Evolutionary conservation across 2,888 invertebrate genomes (phyloP).

Genomic region (Euzophera pinguis): DNA sequence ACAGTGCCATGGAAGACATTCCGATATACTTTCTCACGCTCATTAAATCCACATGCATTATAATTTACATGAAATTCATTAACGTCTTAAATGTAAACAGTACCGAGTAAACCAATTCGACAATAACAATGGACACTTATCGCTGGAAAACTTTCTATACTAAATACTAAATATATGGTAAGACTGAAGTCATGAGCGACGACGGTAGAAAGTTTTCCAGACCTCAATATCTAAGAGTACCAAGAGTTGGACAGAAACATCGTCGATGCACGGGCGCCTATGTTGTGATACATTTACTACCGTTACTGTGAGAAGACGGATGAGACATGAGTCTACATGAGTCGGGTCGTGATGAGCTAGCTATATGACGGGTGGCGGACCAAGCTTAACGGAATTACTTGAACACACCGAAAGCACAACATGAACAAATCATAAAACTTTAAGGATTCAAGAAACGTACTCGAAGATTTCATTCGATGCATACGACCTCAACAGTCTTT

Average conservation of each 20-base stretch:
- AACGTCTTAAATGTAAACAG: slow-evolving; percentile 49
- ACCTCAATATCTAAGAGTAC: slow-evolving; percentile 42
- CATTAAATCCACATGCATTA: slow-evolving; percentile 27
- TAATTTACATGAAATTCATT: slow-evolving; percentile 26
- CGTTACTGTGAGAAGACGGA: slow-evolving; percentile 67
- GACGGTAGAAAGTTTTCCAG: slow-evolving; percentile 72
- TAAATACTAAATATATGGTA: slow-evolving; percentile 51
- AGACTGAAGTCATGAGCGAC: slow-evolving; percentile 44
- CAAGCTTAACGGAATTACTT: slow-evolving; percentile 59
- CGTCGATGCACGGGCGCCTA: slow-evolving; percentile 73
- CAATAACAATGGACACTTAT: slow-evolving; percentile 34
- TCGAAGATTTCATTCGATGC: slow-evolving; percentile 65
- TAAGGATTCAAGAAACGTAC: slow-evolving; percentile 57
- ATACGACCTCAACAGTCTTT: slow-evolving; percentile 74
- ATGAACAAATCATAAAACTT: slow-evolving; percentile 62
- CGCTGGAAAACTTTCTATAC: slow-evolving; percentile 73
- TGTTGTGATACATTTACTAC: slow-evolving; percentile 79
- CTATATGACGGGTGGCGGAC: slow-evolving; percentile 64
- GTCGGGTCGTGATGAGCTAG: slow-evolving; percentile 64
- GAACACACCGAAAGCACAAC: slow-evolving; percentile 76
- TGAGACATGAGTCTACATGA: slow-evolving; percentile 70
- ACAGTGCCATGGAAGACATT: slow-evolving; percentile 72
- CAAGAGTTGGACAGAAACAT: slow-evolving; percentile 50
- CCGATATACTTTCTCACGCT: slow-evolving; percentile 42
- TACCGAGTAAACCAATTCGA: slow-evolving; percentile 45